A percentile compares a stretch with the other conserved stretches of the same genome.
Evolutionary conservation across 2,888 invertebrate genomes (phyloP).

Genomic region (Ennomos fuscantarius): DNA sequence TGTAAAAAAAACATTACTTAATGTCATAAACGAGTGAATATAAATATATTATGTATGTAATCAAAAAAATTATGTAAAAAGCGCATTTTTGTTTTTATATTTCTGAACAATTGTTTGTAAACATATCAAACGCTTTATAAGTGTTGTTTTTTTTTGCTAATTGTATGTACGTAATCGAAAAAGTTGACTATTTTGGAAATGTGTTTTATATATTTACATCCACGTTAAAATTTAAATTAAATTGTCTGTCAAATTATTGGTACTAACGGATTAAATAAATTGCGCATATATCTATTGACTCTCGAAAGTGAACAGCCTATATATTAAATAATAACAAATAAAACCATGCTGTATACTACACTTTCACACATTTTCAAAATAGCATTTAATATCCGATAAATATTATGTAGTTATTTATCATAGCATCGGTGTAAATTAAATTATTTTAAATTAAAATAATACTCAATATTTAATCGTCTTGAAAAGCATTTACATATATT

Average conservation of each 20-base stretch:
- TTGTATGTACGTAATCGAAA: background rate
- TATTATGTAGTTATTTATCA: constrained; percentile 1
- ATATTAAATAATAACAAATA: too few species aligned
- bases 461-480: constrained; percentile 16
- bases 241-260: too few species aligned
- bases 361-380: constrained; percentile 1
- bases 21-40: background rate
- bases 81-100: constrained; percentile 2
- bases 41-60: background rate
- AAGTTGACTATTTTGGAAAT: constrained; percentile 1
- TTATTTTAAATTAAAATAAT: constrained; percentile 18
- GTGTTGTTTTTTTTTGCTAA: constrained; percentile 5
- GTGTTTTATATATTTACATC: background rate
- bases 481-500: constrained; percentile 14
- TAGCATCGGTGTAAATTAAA: constrained; percentile 13
- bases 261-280: too few species aligned
- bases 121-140: constrained; percentile 13
- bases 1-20: too few species aligned
- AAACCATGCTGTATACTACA: too few species aligned
- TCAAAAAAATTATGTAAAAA: constrained; percentile 1
- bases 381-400: background rate
- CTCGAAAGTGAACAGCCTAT: too few species aligned
- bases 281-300: too few species aligned
- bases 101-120: constrained; percentile 2
- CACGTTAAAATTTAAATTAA: too few species aligned